These are phyloP conservation scores for Melanocharis versteri DNA, from an alignment of 2,113 vertebrate genomes.

Conservation along the genomic window DNA sequence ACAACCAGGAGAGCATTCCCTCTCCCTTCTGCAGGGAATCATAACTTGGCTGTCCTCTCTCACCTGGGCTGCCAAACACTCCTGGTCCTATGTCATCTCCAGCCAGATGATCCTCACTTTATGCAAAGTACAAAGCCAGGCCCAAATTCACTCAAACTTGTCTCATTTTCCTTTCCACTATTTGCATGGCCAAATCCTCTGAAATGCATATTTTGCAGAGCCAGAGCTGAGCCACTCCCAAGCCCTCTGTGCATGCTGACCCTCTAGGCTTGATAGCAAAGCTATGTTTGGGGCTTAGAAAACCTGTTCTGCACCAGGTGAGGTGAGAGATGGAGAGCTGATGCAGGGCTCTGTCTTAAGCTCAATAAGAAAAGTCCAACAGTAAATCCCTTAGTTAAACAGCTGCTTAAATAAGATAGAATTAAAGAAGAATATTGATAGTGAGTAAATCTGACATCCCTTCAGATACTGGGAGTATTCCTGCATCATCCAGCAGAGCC, in stretches of 20 bases:
- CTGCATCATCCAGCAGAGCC: not conserved
- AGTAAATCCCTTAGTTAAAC: not conserved
- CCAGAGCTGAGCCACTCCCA: not conserved
- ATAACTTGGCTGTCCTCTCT: not conserved
- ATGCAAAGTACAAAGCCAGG: not conserved
- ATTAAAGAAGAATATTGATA: not conserved
- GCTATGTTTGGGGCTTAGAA: not conserved
- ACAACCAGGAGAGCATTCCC: not conserved
- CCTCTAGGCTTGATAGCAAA: not conserved
- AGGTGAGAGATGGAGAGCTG: not conserved
- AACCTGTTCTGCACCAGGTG: not conserved
- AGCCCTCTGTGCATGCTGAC: not conserved
- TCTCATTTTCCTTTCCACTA: not conserved
- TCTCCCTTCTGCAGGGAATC: not conserved
- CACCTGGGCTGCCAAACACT: not conserved
- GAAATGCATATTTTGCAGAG: not conserved
- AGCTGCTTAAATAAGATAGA: not conserved
- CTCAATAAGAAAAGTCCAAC: not conserved
- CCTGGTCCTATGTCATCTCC: not conserved
- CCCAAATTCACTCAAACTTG: not conserved
- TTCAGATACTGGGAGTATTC: not conserved
- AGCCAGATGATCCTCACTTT: not conserved
- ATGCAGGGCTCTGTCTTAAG: not conserved
- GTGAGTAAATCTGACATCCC: not conserved
- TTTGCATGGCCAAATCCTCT: not conserved